Evolutionary conservation across 2,888 invertebrate species (phyloP).

Genomic region (Lepetodrilus schrolli): DNA sequence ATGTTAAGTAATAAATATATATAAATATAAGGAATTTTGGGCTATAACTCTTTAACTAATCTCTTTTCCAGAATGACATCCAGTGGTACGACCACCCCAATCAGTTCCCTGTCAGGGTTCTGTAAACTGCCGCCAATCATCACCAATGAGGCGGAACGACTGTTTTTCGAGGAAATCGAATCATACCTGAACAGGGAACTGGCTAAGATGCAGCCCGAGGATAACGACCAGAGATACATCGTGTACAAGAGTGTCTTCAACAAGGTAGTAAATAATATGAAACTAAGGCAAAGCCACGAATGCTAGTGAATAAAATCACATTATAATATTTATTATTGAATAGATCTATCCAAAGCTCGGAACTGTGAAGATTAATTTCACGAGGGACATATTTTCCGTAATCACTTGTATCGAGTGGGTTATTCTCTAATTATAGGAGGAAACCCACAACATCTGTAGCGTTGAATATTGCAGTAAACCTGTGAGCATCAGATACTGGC

Average conservation of each 20-base stretch:
- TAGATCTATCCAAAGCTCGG: too few relatives aligned
- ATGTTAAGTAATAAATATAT: neutral
- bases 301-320: too few relatives aligned
- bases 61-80: constrained; percentile 34
- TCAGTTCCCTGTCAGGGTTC: constrained; percentile 45
- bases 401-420: too few relatives aligned
- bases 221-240: constrained; percentile 69
- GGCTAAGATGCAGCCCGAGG: constrained; percentile 53
- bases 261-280: constrained; percentile 65
- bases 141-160: constrained; percentile 65
- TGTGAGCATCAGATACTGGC: too few relatives aligned
- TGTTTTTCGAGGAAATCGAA: constrained; percentile 64
- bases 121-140: constrained; percentile 70
- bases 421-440: too few relatives aligned
- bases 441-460: too few relatives aligned
- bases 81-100: constrained; percentile 49
- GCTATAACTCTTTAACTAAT: neutral
- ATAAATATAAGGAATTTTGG: neutral
- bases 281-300: too few relatives aligned
- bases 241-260: constrained; percentile 72
- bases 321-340: too few relatives aligned
- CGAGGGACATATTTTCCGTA: too few relatives aligned
- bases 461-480: too few relatives aligned
- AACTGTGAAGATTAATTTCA: too few relatives aligned
- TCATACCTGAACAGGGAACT: constrained; percentile 68